Base-by-base conservation (phyloP, 2,113 vertebrate species). In the Zosterops japonicus region DNA sequence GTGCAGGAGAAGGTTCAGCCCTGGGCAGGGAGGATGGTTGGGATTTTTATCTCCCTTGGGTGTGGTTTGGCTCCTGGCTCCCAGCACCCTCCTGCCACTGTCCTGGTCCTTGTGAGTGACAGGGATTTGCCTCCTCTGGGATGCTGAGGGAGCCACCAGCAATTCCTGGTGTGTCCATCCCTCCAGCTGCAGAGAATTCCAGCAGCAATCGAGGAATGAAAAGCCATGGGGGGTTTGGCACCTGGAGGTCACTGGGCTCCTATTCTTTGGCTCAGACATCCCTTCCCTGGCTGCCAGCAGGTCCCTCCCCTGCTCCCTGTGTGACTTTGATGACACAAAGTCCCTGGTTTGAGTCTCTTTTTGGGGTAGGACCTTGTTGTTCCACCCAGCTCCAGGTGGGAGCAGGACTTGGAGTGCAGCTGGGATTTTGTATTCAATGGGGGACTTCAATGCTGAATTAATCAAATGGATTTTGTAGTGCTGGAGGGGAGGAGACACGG, bases 371-470 rank as follows among this genome's bases (percentile, higher is more conserved):
- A 50, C 8, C 31, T 29, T 13, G 21, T 33, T 25, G n/a, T 22
- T 21, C 89, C 20, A 1, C 11, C 10, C 9, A 55, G 36, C 28
- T 31, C 18, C 0, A 0, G 5, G 22, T 8, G 33, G 11, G 39
- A 57, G 39, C 55, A 27, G 71, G 17, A 21, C 13, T 55, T 1
- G 3, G n/a, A 46, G n/a, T 18, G 28, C 63, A 46, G 46, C 19
- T 69, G 52, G 57, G 35, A 11, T 49, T 64, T 31, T 11, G 17
- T 28, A 0, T 3, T 2, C 6, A 18, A 6, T 8, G 52, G 9
- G 6, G 9, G 6, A 5, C 6, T 25, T 33, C 11, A 23, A 0
- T 7, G 33, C 49, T 85, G 49, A 17, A 23, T 65, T 49, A 42
- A 42, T 33, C 3, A 8, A 31, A 6, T 33, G 64, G 39, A 14